Base-by-base conservation (phyloP, 1,140 invertebrate species). In the Lasaia peninsularis region DNA sequence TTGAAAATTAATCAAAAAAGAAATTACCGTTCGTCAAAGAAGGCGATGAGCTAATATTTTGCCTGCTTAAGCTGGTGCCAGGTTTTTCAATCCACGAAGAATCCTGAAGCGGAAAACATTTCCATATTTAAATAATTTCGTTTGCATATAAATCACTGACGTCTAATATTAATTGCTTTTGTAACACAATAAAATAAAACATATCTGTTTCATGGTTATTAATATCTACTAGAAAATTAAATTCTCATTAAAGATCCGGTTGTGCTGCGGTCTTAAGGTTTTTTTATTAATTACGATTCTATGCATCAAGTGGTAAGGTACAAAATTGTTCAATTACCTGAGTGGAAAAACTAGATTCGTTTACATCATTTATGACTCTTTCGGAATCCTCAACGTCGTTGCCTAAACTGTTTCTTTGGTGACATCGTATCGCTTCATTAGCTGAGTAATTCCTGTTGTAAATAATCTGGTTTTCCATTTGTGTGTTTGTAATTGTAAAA, bases 161-260 rank as follows among this genome's bases (percentile, higher is more conserved):
- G 75, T 76, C 68, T 65, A 21, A 44, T 62, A 59, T 62, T 58
- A 20, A 48, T 58, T 59, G 58, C 35, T 52, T 62, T 63, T 44
- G 49, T 52, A 53, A 52, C 60, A 66, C 35, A 82, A 77, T 86
- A 76, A 73, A 65, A 53, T 67, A 35, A 62, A 58, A 62, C 52
- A 63, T 65, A 67, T 62, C 67, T 76, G 69, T 66, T 73, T 79
- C 65, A 74, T 78, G 81, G 81, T 82, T 72, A 65, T 62, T 64
- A 64, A 64, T 72, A 76, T 71, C 67, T 67, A 74, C 60, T 57
- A 77, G 58, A 58, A 78, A 70, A 87, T 87, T 86, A 83, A 86
- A 78, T 77, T 75, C 66, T 76, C 76, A 77, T 88, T 83, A 88
- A 55, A 60, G 56, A 78, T 83, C 85, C 75, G 79, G 82, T 88